phyloP scores from a whole-genome alignment of 2,797 vertebrate species.

The Myripristis murdjan region DNA sequence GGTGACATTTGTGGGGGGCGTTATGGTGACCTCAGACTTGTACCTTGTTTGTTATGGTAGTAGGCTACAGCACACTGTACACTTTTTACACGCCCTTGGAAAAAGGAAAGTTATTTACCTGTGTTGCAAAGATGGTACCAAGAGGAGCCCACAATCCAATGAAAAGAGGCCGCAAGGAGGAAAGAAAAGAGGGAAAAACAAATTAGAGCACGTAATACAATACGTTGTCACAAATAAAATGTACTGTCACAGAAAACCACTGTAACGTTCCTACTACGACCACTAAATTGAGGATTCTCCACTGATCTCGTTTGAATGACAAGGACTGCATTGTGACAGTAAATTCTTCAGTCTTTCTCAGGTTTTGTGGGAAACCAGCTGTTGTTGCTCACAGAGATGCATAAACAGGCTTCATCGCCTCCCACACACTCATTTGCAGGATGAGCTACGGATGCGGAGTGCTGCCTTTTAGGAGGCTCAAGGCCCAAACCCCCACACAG shows the following conservation, averaged over 20 bases:
- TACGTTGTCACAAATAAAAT: not conserved
- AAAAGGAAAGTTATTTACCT: conserved; percentile 54
- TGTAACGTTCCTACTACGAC: not conserved
- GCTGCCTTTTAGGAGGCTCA: conserved; percentile 11
- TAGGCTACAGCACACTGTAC: too few species aligned
- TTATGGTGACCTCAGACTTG: too few species aligned
- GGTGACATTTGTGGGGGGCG: too few species aligned
- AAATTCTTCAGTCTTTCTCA: too few species aligned
- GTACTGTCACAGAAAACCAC: not conserved
- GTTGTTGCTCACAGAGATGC: conserved; percentile 6
- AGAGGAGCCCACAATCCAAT: conserved; percentile 1
- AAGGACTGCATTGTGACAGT: not conserved
- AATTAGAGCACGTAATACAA: not conserved
- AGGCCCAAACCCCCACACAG: not conserved
- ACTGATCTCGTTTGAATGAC: conserved; percentile 6
- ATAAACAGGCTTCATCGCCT: conserved; percentile 36
- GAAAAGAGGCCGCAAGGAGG: not conserved
- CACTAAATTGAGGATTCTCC: conserved; percentile 8
- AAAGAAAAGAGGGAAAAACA: not conserved
- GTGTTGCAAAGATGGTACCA: not conserved
- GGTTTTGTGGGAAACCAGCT: conserved; percentile 27
- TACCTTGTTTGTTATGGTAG: too few species aligned
- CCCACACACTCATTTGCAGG: conserved; percentile 24
- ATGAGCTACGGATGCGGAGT: not conserved
- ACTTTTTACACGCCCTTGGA: not conserved